Evolutionary conservation across 2,888 invertebrate genomes (phyloP), one percentile per base, ranked within the genome.

Genomic region (Lycaena phlaeas): DNA sequence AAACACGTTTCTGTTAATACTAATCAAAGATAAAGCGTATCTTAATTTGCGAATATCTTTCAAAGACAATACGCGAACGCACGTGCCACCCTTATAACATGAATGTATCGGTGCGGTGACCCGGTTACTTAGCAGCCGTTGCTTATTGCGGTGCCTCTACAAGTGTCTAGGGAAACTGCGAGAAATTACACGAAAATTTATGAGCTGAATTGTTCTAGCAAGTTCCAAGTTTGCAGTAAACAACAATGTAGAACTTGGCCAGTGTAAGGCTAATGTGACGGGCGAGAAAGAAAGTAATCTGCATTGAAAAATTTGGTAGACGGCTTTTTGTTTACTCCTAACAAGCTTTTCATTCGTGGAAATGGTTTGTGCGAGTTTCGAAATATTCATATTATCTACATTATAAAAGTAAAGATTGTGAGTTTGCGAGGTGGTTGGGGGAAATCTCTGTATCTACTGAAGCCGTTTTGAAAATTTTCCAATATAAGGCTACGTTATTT

Each of bases 111-210:
- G 58, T 51, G 53, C 49, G 29, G 42, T 46, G 49, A 52, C 47
- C 64, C 53, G 59, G 59, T 68, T 67, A 61, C 60, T 65, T 66
- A 65, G 60, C 56, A 53, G 55, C 59, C 59, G 56, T 56, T 62
- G 68, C 70, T 71, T 74, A 76, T 69, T 74, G 73, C 66, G 67
- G 65, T 68, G 58, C 68, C 67, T 63, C 64, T 73, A 78, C 78
- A 77, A 77, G 77, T 78, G 72, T 72, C 78, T 76, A 55, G 75
- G 76, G 79, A 73, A 74, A 71, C 74, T 76, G 70, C 61, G 66
- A 72, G 72, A 69, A 73, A 82, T 82, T 79, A 79, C 78, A 73
- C 56, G 59, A 59, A 66, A 77, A 81, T 81, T 81, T 82, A 82
- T 70, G 73, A 69, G 67, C 65, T 67, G 71, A 77, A 82, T 77